Evolutionary conservation across 2,797 vertebrate genomes (phyloP).

Genomic region (Brachymystax lenok): DNA sequence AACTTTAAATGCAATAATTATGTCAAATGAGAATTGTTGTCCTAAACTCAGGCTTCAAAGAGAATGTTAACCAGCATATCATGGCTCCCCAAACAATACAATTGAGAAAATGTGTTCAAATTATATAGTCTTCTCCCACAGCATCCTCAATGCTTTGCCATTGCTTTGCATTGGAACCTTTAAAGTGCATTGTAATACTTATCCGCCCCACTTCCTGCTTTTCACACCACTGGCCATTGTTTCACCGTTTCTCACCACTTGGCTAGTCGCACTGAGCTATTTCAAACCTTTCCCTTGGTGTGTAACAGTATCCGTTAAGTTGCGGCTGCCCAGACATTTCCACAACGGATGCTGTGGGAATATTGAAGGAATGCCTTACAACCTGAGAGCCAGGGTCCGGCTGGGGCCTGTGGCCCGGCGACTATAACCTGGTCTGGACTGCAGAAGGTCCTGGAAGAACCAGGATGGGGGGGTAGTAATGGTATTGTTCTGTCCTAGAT

Average conservation of each 20-base stretch:
- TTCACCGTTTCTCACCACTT: background rate
- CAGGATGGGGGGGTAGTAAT: background rate
- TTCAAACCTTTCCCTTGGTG: conserved; percentile 14
- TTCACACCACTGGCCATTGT: conserved; percentile 13
- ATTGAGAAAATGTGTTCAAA: background rate
- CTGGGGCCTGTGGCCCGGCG: background rate
- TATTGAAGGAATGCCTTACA: conserved; percentile 14
- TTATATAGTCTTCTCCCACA: background rate
- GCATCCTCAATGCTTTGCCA: background rate
- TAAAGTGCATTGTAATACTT: background rate
- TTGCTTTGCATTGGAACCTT: background rate
- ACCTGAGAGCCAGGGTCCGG: conserved; percentile 17
- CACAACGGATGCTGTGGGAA: conserved; percentile 17
- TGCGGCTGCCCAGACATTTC: conserved; percentile 18
- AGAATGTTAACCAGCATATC: no score
- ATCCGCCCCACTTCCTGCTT: background rate
- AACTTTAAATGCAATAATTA: no score
- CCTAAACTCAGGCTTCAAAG: no score
- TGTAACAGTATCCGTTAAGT: conserved; percentile 11
- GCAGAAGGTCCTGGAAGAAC: background rate
- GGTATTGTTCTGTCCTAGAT: background rate
- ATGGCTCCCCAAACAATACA: background rate
- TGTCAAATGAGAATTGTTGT: no score
- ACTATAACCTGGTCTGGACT: background rate
- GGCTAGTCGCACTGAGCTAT: conserved; percentile 12